Evolutionary conservation across 1,140 invertebrate genomes (phyloP).

Genomic region (Lasioglossum albipes): DNA sequence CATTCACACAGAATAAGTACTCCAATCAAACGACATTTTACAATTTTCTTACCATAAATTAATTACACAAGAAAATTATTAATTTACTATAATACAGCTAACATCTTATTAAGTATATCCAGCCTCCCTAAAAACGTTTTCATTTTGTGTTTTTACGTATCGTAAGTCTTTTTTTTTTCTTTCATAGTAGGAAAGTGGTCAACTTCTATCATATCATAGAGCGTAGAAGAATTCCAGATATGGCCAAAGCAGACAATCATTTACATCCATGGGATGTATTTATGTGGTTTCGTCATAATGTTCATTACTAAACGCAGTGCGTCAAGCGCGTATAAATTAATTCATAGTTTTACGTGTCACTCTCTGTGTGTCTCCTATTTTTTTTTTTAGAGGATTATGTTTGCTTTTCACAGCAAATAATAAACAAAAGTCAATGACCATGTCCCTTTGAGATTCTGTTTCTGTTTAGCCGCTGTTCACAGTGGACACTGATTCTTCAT

Average conservation of each 20-base stretch:
- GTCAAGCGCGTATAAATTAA: constrained; percentile 66
- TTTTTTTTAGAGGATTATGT: constrained; percentile 50
- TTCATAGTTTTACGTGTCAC: constrained; percentile 64
- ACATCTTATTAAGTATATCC: constrained; percentile 72
- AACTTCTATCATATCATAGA: constrained; percentile 74
- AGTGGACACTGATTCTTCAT: constrained; percentile 64
- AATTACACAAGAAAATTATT: constrained; percentile 77
- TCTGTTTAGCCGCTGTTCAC: constrained; percentile 54
- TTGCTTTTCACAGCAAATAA: constrained; percentile 67
- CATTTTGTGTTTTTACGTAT: constrained; percentile 56
- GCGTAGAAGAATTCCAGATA: constrained; percentile 71
- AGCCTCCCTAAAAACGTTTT: constrained; percentile 69
- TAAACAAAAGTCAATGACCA: constrained; percentile 63
- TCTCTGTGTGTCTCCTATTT: constrained; percentile 17
- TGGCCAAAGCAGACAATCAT: constrained; percentile 67
- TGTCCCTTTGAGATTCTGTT: constrained; percentile 52
- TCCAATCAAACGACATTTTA: constrained; percentile 66
- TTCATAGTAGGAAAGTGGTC: constrained; percentile 74
- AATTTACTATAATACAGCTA: constrained; percentile 79
- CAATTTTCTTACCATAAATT: constrained; percentile 76
- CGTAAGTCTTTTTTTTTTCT: constrained; percentile 63
- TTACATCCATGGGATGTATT: constrained; percentile 79
- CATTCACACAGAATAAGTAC: constrained; percentile 69
- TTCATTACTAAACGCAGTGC: constrained; percentile 65
- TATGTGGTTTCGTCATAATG: constrained; percentile 63